Evolutionary conservation across 1,140 invertebrate species (phyloP), one percentile per base, ranked within the genome.

Genomic region (Pararge aegeria): DNA sequence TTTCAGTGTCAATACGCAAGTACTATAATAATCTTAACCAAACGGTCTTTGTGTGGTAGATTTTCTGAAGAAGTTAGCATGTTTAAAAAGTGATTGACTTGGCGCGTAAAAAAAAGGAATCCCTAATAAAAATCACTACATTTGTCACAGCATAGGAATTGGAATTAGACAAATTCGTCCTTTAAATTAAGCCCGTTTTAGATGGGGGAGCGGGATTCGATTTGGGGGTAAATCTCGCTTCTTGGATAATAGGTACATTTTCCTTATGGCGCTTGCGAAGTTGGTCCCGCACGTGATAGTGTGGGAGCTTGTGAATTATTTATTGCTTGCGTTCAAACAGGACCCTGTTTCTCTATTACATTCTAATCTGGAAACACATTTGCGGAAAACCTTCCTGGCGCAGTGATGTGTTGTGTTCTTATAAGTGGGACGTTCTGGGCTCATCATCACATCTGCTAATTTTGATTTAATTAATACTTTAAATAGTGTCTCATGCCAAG

Each of bases 141-240:
- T 87, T 83, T 76, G 78, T 83, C 80, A 84, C 78, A 78, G 80
- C 73, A 80, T 83, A 80, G 80, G 80, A 85, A 83, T 85, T 78
- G 78, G 81, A 84, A 87, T 86, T 84, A 84, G 77, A 86, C 78
- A 83, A 87, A 86, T 84, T 86, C 79, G 80, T 70, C 74, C 75
- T 76, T 85, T 84, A 84, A 87, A 87, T 87, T 87, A 85, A 80
- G 78, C 75, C 74, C 69, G 51, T 80, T 71, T 64, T 70, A 61
- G 68, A 67, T 55, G 53, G 64, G 66, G 70, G 61, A 68, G 66
- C 12, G 38, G 75, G 74, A 80, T 87, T 85, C 76, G 84, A 84
- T 87, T 87, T 78, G 70, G 75, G 44, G 74, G 70, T 75, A 80
- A 87, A 84, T 83, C 80, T 82, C 71, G 50, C 65, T 67, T 65